Conservation (phyloP, 2,888 invertebrate species). For the Epinotia brunnichana region DNA sequence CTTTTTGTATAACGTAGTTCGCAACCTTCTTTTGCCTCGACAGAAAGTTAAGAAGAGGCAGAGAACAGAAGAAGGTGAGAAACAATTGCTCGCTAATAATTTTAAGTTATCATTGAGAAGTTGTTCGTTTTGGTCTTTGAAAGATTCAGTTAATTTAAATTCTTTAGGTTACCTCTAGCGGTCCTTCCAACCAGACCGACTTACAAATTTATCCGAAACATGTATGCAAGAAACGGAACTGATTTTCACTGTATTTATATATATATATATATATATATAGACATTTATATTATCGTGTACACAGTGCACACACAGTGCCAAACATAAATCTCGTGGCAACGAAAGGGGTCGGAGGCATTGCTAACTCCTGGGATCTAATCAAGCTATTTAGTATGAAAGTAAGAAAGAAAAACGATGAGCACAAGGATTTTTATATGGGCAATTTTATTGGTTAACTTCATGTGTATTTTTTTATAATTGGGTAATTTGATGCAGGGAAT, state of each 20-base stretch:
- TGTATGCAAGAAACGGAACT: not conserved
- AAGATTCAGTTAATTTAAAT: not conserved
- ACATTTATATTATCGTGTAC: conserved; percentile 50
- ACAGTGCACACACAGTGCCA: conserved; percentile 60
- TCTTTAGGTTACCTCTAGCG: too few relatives aligned
- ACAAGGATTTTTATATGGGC: conserved; percentile 22
- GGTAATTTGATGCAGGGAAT: conserved; percentile 22
- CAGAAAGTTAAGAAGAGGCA: not conserved
- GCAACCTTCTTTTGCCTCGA: not conserved
- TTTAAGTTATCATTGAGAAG: not conserved
- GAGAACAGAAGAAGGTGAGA: not conserved
- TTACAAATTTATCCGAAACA: not conserved
- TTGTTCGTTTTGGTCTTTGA: not conserved
- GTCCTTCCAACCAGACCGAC: not conserved
- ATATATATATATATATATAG: conserved; percentile 48
- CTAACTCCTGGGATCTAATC: conserved; percentile 40
- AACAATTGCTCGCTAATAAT: not conserved
- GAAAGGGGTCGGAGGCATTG: conserved; percentile 36
- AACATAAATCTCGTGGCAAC: conserved; percentile 52
- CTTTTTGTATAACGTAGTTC: not conserved
- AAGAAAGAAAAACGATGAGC: conserved; percentile 32
- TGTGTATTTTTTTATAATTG: conserved; percentile 26
- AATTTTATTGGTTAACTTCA: conserved; percentile 8
- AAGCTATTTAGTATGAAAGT: conserved; percentile 34
- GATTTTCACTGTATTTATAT: conserved; percentile 38